Evolutionary conservation across 2,113 vertebrate species (phyloP), one percentile per base, ranked within the genome.

Genomic region (Pantherophis guttatus): DNA sequence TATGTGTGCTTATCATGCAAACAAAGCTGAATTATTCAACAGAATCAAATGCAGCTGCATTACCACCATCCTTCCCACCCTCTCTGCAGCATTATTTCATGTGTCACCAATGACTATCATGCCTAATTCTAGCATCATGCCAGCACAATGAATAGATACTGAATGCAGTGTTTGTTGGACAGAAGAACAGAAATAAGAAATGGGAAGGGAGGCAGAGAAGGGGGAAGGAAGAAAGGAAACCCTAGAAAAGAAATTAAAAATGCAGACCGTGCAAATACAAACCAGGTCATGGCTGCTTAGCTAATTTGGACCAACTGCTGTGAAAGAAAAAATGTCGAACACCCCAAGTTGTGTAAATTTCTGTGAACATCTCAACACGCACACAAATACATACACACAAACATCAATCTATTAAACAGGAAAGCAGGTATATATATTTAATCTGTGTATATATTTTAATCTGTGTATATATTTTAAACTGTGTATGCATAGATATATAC

Each of bases 251-350:
- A 98, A 98, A 97, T 98, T 96, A 97, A 97, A 98, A 99, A 99
- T 99, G 99, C 99, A 99, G 99, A 99, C 98, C 99, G 99, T 99
- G 99, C 99, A 99, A 93, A 99, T 99, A 99, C 99, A 99, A 99
- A 99, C 99, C 99, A 98, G 99, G 98, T 99, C 99, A 99, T 98
- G 99, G 99, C 99, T 99, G 99, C 99, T 99, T 99, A 99, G 98
- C 99, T 99, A 99, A 99, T 99, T 99, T 99, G 99, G 99, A 98
- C 98, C 99, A 99, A 99, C 99, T 99, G 99, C 99, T 99, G 99
- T 98, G 99, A 99, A 99, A 99, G 99, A 99, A 99, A 93, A 99
- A 99, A 99, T 94, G 99, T 99, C 99, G 98, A 99, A 99, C 99
- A 99, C 99, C 99, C 99, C 99, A 99, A 99, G 99, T 99, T 99